These are phyloP conservation scores for Merops nubicus DNA, from an alignment of 2,113 vertebrate species.

Conservation along the genomic window DNA sequence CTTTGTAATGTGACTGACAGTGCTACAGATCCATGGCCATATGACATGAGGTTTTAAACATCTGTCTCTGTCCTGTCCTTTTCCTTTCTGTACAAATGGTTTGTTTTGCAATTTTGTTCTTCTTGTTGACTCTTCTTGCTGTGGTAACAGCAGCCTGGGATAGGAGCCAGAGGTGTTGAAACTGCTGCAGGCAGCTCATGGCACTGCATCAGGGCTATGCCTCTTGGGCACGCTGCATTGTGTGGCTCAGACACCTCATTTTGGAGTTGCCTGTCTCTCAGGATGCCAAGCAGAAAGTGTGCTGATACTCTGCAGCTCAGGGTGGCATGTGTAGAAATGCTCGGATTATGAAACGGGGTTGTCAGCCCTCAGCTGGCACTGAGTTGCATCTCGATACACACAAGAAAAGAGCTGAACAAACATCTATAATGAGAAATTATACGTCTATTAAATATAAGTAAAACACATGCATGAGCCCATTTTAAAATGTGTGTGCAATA, in stretches of 20 bases:
- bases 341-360: background rate
- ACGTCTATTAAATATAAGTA: background rate
- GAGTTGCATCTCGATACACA: background rate
- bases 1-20: background rate
- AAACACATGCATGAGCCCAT: background rate
- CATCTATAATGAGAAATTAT: background rate
- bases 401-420: background rate
- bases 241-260: fast-evolving
- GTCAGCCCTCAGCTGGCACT: fast-evolving
- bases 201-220: fast-evolving
- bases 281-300: background rate
- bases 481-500: background rate
- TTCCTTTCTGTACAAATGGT: background rate
- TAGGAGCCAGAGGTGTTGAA: background rate
- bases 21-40: background rate
- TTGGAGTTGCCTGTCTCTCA: background rate
- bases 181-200: fast-evolving
- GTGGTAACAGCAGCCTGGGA: background rate
- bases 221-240: fast-evolving
- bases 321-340: background rate
- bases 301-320: background rate
- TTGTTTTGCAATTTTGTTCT: background rate
- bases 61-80: background rate
- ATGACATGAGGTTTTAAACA: background rate
- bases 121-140: background rate